Percentiles rank a stretch among this genome's conserved stretches.
Evolutionary conservation across 2,888 invertebrate species (phyloP).

Genomic region (Atherix ibis): DNA sequence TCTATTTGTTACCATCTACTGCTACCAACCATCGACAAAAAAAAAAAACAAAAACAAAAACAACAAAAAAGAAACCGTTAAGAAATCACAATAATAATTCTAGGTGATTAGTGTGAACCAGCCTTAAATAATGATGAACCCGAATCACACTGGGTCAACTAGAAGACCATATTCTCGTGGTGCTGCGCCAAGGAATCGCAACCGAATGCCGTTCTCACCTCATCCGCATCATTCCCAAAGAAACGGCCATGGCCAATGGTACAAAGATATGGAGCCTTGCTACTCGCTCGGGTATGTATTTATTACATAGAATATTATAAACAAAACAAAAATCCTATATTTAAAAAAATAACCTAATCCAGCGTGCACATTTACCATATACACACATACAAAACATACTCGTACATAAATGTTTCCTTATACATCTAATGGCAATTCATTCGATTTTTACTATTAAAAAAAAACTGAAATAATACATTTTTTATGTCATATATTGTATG

Average conservation of each 20-base stretch:
- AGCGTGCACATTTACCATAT: too few relatives aligned
- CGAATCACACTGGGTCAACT: constrained; percentile 28
- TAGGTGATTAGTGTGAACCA: not conserved
- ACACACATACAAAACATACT: too few relatives aligned
- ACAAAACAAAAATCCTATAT: not conserved
- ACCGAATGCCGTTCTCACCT: constrained; percentile 29
- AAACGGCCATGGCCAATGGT: constrained; percentile 19
- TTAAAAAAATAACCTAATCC: too few relatives aligned
- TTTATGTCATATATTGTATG: too few relatives aligned
- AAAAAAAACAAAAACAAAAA: too few relatives aligned
- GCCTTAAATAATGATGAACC: constrained; percentile 19
- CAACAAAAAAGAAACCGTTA: too few relatives aligned
- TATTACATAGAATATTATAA: not conserved
- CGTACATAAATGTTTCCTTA: too few relatives aligned
- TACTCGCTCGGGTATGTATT: constrained; percentile 28
- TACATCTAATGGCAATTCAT: too few relatives aligned
- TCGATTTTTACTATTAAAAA: too few relatives aligned
- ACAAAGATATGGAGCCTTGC: constrained; percentile 23
- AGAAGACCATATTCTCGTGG: constrained; percentile 30
- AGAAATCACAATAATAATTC: not conserved
- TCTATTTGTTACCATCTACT: too few relatives aligned
- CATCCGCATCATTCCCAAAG: constrained; percentile 22
- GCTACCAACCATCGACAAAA: too few relatives aligned
- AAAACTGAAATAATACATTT: too few relatives aligned
- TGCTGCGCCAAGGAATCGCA: constrained; percentile 27